A percentile compares a stretch with the other conserved stretches of the same genome.
Evolutionary conservation across 2,797 vertebrate species (phyloP).

Genomic region (Urosaurus nigricauda): DNA sequence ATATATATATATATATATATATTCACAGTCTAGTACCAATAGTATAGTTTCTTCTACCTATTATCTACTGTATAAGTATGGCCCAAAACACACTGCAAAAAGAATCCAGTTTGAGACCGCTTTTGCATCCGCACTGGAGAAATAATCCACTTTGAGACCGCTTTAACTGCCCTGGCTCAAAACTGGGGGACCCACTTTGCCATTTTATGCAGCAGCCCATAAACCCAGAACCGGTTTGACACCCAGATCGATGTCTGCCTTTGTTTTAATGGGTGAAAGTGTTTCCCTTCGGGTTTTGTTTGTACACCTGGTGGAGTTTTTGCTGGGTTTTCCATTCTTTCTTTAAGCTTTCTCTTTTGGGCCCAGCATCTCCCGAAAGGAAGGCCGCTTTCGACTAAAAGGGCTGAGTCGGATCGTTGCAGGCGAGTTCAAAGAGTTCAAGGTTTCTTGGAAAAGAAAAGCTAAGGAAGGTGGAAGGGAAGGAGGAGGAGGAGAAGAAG

Average conservation of each 20-base stretch:
- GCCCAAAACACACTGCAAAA: too few relatives aligned
- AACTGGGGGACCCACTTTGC: too few relatives aligned
- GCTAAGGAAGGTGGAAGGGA: fast-evolving
- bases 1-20: too few relatives aligned
- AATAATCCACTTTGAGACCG: too few relatives aligned
- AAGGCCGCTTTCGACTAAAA: not conserved
- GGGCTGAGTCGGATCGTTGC: not conserved
- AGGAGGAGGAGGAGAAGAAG: not conserved
- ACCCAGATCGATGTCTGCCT: not conserved
- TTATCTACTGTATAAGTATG: not conserved
- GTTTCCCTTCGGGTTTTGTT: fast-evolving
- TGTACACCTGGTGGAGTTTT: not conserved
- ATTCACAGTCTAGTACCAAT: too few relatives aligned
- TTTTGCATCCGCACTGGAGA: too few relatives aligned
- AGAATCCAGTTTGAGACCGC: too few relatives aligned
- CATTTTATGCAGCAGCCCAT: not conserved
- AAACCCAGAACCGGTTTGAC: not conserved
- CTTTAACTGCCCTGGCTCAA: too few relatives aligned
- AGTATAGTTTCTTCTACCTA: too few relatives aligned
- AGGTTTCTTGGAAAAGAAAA: not conserved
- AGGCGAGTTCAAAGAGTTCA: not conserved
- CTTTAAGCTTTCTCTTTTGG: not conserved
- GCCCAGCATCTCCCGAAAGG: fast-evolving
- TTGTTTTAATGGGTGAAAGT: slow-evolving; percentile 16
- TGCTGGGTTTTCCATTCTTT: not conserved